Evolutionary conservation across 2,797 vertebrate species (phyloP), one percentile per base, ranked within the genome.

Genomic region (Sternarchorhynchus goeldii): DNA sequence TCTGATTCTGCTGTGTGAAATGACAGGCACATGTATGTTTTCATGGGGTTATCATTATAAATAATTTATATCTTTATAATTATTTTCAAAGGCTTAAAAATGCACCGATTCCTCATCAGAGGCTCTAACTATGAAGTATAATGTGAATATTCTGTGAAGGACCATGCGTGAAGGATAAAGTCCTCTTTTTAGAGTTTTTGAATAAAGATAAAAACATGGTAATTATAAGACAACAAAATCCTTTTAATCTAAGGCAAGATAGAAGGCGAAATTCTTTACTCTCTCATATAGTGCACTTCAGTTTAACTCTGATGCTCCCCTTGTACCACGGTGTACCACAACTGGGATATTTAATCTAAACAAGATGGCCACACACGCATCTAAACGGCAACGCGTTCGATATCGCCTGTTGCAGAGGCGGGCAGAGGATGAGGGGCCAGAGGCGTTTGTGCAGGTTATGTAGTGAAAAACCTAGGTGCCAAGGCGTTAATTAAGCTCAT

Each of bases 121-220:
- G 53, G 68, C 18, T 57, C 32, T 31, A 72, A 34, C 29, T 63
- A 16, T 63, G 66, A 64, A 77, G 20, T 34, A 20, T 36, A 71
- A 71, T 71, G 5, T 17, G 21, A 55, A 39, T 69, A 69, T 68
- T 59, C 75, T 50, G 53, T 55, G 18, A 72, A 57, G 75, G 57
- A 29, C 18, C 29, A 7, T 16, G 20, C 73, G 45, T 53, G 39
- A 82, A 79, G 65, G 77, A 76, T 68, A 77, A 68, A 58, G 20
- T 21, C 31, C 7, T 34, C 29, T 64, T 39, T 29, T 74, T 14
- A 17, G 21, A 67, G 34, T 73, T 63, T 25, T 59, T 68, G 71
- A 70, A 18, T 58, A 20, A 59, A 66, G 32, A 60, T 25, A 20
- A 77, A 75, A 73, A 81, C 78, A 70, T 80, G 59, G 75, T 76